Evolutionary conservation across 2,888 invertebrate species (phyloP).

Genomic region (Odontocolon sp.): DNA sequence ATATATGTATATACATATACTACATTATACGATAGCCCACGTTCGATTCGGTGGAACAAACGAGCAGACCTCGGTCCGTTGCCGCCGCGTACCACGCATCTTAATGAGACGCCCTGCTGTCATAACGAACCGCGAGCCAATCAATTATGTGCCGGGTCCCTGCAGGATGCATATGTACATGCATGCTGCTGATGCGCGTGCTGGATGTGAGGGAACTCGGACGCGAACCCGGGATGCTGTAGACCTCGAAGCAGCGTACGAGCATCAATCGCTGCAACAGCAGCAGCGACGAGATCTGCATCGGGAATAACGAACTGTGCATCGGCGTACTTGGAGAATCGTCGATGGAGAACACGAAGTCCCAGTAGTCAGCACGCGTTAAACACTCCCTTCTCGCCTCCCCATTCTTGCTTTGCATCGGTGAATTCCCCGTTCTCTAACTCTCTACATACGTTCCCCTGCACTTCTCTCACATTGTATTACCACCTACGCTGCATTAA

Average conservation of each 20-base stretch:
- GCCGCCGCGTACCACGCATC: slow-evolving; percentile 72
- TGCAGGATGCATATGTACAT: slow-evolving; percentile 45
- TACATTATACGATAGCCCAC: slow-evolving; percentile 50
- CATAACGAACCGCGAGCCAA: slow-evolving; percentile 78
- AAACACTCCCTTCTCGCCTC: slow-evolving; percentile 18
- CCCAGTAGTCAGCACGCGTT: neutral
- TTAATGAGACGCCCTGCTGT: slow-evolving; percentile 77
- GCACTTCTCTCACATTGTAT: slow-evolving; percentile 58
- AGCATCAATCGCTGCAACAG: slow-evolving; percentile 4
- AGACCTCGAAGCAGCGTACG: neutral
- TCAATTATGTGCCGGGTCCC: slow-evolving; percentile 73
- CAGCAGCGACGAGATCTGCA: slow-evolving; percentile 68
- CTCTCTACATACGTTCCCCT: slow-evolving; percentile 10
- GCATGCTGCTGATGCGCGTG: slow-evolving; percentile 28
- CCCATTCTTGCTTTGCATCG: neutral
- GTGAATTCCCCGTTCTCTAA: neutral
- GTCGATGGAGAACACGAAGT: neutral
- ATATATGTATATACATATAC: slow-evolving; percentile 13
- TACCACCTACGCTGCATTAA: slow-evolving; percentile 73
- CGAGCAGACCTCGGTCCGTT: slow-evolving; percentile 69
- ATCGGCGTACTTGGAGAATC: slow-evolving; percentile 40
- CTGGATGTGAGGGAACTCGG: neutral
- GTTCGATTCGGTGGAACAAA: slow-evolving; percentile 72
- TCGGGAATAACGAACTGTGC: slow-evolving; percentile 74
- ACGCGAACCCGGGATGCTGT: neutral